phyloP scores from a whole-genome alignment of 2,113 vertebrate species.

The Candoia aspera region DNA sequence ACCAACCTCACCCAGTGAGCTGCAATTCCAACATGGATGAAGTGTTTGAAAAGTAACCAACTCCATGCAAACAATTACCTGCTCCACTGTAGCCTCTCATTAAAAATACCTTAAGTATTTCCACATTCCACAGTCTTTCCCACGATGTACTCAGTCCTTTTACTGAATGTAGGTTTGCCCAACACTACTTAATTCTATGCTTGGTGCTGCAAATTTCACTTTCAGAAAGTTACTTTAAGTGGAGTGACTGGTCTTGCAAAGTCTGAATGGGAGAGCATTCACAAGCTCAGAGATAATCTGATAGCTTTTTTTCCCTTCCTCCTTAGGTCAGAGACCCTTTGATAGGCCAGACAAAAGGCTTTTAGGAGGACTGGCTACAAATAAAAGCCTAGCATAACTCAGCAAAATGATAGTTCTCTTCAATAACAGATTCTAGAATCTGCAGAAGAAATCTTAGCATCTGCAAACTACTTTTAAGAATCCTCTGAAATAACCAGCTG shows the following conservation, averaged over 20 bases:
- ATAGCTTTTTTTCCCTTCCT: constrained; percentile 15
- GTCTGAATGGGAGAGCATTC: constrained; percentile 8
- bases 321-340: constrained; percentile 52
- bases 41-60: constrained; percentile 18
- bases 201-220: constrained; percentile 46
- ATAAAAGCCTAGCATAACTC: constrained; percentile 25
- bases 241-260: constrained; percentile 3
- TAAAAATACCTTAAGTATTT: constrained; percentile 25
- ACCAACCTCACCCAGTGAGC: constrained; percentile 14
- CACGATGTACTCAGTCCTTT: constrained; percentile 12
- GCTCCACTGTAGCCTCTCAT: constrained; percentile 13
- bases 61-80: constrained; percentile 35
- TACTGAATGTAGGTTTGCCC: constrained; percentile 8
- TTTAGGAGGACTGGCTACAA: constrained; percentile 42
- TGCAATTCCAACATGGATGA: background rate
- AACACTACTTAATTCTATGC: constrained; percentile 10
- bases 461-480: constrained; percentile 24
- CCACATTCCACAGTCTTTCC: constrained; percentile 30
- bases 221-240: constrained; percentile 47
- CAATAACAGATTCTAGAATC: constrained; percentile 11
- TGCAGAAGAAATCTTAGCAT: constrained; percentile 35
- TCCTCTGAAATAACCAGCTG: constrained; percentile 24
- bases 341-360: constrained; percentile 55
- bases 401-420: constrained; percentile 18
- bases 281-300: constrained; percentile 24